Conservation (phyloP, 2,113 vertebrate genomes). For the Hylia prasina region DNA sequence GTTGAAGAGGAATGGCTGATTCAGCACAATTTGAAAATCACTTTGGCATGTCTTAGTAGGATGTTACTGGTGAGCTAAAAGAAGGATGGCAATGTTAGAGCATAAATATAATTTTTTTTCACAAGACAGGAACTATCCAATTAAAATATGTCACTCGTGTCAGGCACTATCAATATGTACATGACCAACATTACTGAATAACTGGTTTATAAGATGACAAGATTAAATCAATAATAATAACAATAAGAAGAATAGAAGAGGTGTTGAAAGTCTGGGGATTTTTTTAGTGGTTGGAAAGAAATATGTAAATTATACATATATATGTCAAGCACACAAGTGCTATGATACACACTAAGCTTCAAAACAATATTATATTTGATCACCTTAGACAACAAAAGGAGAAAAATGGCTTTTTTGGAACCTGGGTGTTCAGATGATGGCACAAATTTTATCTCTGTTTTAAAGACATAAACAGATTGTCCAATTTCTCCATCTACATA, state of each 20-base stretch:
- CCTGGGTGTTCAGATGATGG: background rate
- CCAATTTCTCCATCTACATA: background rate
- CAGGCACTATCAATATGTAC: background rate
- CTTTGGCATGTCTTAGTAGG: background rate
- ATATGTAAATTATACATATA: accelerated
- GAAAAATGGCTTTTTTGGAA: background rate
- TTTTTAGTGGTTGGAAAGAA: background rate
- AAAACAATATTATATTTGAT: background rate
- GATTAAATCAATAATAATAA: background rate
- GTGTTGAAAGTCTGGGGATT: accelerated
- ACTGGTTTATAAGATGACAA: background rate
- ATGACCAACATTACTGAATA: background rate
- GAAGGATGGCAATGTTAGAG: background rate
- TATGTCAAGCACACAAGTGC: background rate
- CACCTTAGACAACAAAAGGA: background rate
- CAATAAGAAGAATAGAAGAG: background rate
- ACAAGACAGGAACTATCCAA: background rate
- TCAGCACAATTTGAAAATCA: background rate
- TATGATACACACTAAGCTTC: background rate
- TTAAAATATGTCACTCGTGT: background rate
- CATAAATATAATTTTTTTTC: background rate
- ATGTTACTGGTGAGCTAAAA: background rate
- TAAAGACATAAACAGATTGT: background rate
- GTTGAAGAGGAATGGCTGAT: background rate
- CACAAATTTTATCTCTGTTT: background rate